A percentile compares a stretch with the other conserved stretches of the same genome.
phyloP scores from a whole-genome alignment of 2,797 vertebrate genomes.

The Lophius americanus region DNA sequence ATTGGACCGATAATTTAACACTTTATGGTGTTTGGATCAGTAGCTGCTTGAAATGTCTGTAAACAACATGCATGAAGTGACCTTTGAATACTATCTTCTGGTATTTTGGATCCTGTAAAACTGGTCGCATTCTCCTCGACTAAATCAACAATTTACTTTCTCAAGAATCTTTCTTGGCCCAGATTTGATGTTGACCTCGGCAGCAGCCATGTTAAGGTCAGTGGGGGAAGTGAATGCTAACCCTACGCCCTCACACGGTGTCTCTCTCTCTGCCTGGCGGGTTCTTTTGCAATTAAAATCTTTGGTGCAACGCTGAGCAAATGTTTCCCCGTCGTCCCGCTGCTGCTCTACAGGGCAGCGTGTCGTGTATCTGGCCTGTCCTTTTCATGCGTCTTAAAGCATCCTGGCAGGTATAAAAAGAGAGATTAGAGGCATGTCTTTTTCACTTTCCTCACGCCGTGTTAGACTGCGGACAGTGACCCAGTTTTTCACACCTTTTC shows the following conservation, averaged over 20 bases:
- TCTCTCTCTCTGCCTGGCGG: constrained; percentile 31
- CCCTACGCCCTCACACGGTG: constrained; percentile 35
- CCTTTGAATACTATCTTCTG: no score
- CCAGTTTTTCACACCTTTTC: constrained; percentile 34
- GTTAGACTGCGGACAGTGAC: constrained; percentile 32
- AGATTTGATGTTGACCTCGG: background rate
- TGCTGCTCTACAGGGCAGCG: constrained; percentile 32
- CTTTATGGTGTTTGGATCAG: no score
- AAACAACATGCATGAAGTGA: no score
- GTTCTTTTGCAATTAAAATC: constrained; percentile 78
- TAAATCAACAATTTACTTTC: constrained; percentile 7
- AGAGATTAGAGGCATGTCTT: constrained; percentile 45
- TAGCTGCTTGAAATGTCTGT: no score
- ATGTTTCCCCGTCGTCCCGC: constrained; percentile 63
- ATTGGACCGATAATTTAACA: no score
- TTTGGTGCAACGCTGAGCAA: constrained; percentile 55
- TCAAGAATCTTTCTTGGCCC: constrained; percentile 5
- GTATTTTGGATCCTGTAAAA: no score
- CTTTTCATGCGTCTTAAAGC: constrained; percentile 54
- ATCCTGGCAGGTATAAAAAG: constrained; percentile 43
- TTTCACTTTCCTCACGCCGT: constrained; percentile 34
- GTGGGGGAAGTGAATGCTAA: constrained; percentile 31
- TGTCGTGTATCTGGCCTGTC: constrained; percentile 48
- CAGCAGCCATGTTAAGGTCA: constrained; percentile 31
- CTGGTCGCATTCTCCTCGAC: background rate